A percentile compares a stretch with the other conserved stretches of the same genome.
phyloP scores from a whole-genome alignment of 2,888 invertebrate species.

The Toxonevra muliebris region DNA sequence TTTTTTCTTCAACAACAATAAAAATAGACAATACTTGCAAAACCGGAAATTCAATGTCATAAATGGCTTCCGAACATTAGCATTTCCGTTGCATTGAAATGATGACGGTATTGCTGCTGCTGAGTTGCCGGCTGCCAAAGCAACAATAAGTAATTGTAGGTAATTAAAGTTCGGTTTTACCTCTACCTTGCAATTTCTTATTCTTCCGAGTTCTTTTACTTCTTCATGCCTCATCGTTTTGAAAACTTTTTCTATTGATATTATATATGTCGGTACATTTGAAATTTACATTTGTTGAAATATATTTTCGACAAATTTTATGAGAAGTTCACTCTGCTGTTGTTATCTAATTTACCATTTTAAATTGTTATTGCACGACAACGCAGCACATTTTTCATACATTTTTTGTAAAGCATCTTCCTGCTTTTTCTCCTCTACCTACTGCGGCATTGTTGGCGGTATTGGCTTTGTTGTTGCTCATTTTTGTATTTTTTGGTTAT shows the following conservation, averaged over 20 bases:
- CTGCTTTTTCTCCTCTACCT: neutral
- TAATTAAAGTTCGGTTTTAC: conserved; percentile 45
- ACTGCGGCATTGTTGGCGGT: conserved; percentile 18
- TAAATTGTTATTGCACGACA: conserved; percentile 45
- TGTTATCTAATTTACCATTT: conserved; percentile 48
- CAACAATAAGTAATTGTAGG: conserved; percentile 44
- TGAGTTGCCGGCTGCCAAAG: conserved; percentile 11
- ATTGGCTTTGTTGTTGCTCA: conserved; percentile 35
- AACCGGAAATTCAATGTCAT: no score
- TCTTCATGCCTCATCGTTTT: conserved; percentile 14
- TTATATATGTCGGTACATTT: conserved; percentile 5
- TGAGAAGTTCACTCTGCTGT: conserved; percentile 22
- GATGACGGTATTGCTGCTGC: neutral
- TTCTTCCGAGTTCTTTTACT: conserved; percentile 26
- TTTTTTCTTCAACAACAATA: no score
- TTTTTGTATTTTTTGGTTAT: conserved; percentile 29
- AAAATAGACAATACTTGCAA: no score
- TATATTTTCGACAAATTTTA: conserved; percentile 13
- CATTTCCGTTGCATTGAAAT: conserved; percentile 9
- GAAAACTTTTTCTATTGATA: no score
- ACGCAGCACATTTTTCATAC: conserved; percentile 29
- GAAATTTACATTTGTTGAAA: conserved; percentile 23
- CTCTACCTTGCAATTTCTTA: conserved; percentile 23
- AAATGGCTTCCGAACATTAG: no score
- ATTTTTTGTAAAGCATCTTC: conserved; percentile 21